Conservation (phyloP, 2,797 vertebrate genomes). For the Crax fasciolata region DNA sequence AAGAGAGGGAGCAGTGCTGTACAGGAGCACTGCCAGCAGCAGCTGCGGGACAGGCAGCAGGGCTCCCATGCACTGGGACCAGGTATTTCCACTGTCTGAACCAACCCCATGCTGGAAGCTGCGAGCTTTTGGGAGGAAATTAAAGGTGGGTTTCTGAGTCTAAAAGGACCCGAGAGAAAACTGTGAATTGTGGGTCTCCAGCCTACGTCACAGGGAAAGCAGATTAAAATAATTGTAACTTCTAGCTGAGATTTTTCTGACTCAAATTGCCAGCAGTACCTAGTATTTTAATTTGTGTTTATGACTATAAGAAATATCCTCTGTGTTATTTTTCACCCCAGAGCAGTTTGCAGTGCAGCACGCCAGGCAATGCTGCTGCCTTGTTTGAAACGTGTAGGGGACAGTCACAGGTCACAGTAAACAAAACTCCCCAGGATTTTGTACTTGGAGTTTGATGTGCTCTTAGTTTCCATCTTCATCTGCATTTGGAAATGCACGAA, state of each 20-base stretch:
- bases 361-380: not conserved
- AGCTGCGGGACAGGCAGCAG: not conserved
- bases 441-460: not conserved
- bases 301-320: not conserved
- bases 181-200: not conserved
- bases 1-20: not conserved
- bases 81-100: not conserved
- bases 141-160: not conserved
- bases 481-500: slow-evolving; percentile 24
- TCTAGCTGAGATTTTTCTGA: not conserved
- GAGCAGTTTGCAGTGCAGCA: not conserved
- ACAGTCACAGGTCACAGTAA: not conserved
- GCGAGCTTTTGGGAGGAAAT: not conserved
- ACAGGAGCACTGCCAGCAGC: not conserved
- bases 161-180: not conserved
- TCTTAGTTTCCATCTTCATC: not conserved
- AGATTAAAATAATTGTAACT: not conserved
- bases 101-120: not conserved
- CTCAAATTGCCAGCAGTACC: not conserved
- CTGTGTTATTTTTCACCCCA: not conserved
- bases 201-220: not conserved
- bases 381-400: not conserved
- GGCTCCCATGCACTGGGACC: not conserved
- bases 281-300: not conserved
- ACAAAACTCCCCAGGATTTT: not conserved